These are phyloP conservation scores for Microplitis demolitor DNA, from an alignment of 1,140 invertebrate genomes.

Conservation along the genomic window DNA sequence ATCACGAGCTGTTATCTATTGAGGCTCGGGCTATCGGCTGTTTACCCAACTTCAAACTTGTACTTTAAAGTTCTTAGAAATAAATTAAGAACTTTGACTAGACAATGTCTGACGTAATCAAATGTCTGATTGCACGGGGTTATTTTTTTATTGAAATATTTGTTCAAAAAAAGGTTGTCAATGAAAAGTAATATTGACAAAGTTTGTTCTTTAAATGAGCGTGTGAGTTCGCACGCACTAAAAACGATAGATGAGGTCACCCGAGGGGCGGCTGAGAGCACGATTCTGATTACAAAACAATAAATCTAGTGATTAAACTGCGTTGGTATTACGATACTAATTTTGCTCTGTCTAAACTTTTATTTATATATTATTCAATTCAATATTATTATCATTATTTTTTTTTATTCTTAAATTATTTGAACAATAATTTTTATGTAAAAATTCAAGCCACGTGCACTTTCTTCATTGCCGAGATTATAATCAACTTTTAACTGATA, in stretches of 20 bases:
- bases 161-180: neutral
- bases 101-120: neutral
- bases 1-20: slow-evolving; percentile 49
- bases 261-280: neutral
- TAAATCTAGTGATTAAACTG: slow-evolving; percentile 6
- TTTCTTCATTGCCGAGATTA: too few species aligned
- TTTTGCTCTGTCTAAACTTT: neutral
- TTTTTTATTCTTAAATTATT: too few species aligned
- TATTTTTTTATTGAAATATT: slow-evolving; percentile 22
- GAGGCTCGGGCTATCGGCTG: slow-evolving; percentile 45
- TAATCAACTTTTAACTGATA: too few species aligned
- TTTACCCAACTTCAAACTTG: slow-evolving; percentile 34
- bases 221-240: neutral
- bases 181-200: neutral
- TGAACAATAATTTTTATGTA: too few species aligned
- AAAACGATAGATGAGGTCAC: neutral
- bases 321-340: neutral
- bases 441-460: too few species aligned
- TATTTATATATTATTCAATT: neutral
- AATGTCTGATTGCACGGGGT: neutral
- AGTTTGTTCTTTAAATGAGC: neutral
- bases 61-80: slow-evolving; percentile 23
- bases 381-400: neutral
- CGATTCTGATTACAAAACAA: slow-evolving; percentile 8
- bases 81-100: neutral